These are phyloP conservation scores for Leptobrachium leishanense DNA, from an alignment of 2,113 vertebrate species.

Conservation along the genomic window DNA sequence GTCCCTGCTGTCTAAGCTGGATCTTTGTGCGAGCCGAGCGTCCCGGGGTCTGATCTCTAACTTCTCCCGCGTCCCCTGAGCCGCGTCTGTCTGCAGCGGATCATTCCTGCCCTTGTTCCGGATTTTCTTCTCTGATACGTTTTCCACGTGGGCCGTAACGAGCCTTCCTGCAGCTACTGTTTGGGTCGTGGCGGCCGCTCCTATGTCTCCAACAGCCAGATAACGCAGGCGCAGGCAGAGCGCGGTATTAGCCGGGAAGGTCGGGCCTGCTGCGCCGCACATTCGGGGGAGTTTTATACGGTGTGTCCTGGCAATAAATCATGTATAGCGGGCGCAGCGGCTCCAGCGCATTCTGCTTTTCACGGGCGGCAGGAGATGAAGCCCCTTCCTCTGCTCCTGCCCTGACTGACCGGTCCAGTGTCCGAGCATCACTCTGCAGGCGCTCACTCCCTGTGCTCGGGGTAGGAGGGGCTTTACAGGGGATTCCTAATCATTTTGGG, in stretches of 20 bases:
- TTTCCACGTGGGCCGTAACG: neutral
- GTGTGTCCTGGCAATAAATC: no score
- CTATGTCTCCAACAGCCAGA: neutral
- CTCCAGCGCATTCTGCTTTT: no score
- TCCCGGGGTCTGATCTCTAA: neutral
- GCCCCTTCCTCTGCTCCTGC: no score
- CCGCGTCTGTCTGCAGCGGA: neutral
- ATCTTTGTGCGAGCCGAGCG: neutral
- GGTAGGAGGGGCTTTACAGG: no score
- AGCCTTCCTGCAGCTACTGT: neutral
- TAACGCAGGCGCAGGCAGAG: constrained; percentile 17
- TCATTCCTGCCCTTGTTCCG: neutral
- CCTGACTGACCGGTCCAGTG: no score
- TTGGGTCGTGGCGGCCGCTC: neutral
- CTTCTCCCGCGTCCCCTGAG: neutral
- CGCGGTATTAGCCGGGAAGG: constrained; percentile 4
- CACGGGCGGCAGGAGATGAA: no score
- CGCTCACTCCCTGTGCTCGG: no score
- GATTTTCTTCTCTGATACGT: neutral
- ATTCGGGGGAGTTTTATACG: constrained; percentile 15
- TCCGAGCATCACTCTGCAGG: no score
- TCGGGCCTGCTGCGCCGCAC: neutral
- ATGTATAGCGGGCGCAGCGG: no score
- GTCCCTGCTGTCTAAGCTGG: no score
- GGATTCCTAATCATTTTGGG: no score